Base-by-base conservation (phyloP, 2,797 vertebrate species). In the Lagodon rhomboides region DNA sequence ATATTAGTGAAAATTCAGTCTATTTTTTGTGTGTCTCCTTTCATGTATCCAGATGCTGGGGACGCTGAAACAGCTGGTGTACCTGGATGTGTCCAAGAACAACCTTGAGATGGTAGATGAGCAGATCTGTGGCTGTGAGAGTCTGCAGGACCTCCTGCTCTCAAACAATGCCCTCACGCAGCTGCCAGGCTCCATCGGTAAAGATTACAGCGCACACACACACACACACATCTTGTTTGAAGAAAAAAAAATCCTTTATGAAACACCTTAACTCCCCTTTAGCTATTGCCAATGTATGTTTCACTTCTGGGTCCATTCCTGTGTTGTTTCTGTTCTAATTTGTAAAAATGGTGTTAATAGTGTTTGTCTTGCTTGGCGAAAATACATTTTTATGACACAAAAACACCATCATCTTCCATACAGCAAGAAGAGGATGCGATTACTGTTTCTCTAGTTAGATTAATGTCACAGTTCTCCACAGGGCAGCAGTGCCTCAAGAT, bases 11-110 rank as follows among this genome's bases (percentile, higher is more conserved):
- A 22, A 22, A 44, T 59, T 47, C 11, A 25, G 17, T 62, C 12
- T 18, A 5, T 49, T 23, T 43, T 22, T 25, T 59, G 47, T 77
- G 41, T 65, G 34, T 70, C 23, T 47, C 4, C 41, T 76, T 41
- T 25, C 34, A 15, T 76, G 38, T 61, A 43, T 79, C 13, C 75
- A 99, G 98, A 97, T 97, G 94, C 87, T 99, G 54, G 98, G 98
- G 77, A 96, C 87, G 85, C 95, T 99, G 68, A 98, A 99, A 91
- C 97, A 98, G 77, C 94, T 99, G 82, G 94, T 94, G 3, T 99
- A 99, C 91, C 94, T 99, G 91, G 98, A 99, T 72, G 95, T 98
- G 91, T 99, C 98, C 70, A 99, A 99, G 94, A 99, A 99, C 95
- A 98, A 95, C 90, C 92, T 99, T 91, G 98, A 99, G 93, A 95